Evolutionary conservation across 2,797 vertebrate species (phyloP), one percentile per base, ranked within the genome.

Genomic region (Neopelma chrysocephalum): DNA sequence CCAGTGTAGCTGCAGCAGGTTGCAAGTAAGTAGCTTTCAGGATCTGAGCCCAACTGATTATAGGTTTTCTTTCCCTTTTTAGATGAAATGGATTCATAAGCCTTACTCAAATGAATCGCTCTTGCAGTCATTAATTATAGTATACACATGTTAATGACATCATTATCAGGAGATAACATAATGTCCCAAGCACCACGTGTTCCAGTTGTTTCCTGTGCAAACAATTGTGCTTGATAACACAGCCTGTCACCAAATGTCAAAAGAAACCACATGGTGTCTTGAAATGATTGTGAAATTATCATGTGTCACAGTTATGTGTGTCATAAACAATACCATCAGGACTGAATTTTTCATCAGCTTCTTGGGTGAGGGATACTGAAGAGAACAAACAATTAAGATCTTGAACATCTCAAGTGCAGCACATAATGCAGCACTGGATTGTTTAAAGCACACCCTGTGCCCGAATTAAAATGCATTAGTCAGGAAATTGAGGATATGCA

Each of bases 51-150:
- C 76, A 68, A 93, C 92, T 94, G 85, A 94, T 96, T 96, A 96
- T 95, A 96, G 95, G 94, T 95, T 96, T 95, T 95, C 94, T 93
- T 96, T 88, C 82, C 82, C 92, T 82, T 96, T 96, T 94, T 93
- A 93, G 92, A 94, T 93, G 82, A 96, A 96, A 96, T 94, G 80
- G 81, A 96, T 97, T 95, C 90, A 94, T 90, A 87, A 91, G 95
- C 92, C 82, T 89, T 89, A 72, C 76, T 92, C 93, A 94, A 94
- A 96, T 93, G 88, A 96, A 94, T 95, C 51, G 15, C 84, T 95
- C 75, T 92, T 83, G 80, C 34, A 94, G 78, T 96, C 94, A 96
- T 96, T 97, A 97, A 97, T 97, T 96, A 96, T 84, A 97, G 95
- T 90, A 95, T 96, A 95, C 89, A 90, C 94, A 93, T 97, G 91